Base-by-base conservation (phyloP, 2,888 invertebrate species). In the Mythimna loreyi region DNA sequence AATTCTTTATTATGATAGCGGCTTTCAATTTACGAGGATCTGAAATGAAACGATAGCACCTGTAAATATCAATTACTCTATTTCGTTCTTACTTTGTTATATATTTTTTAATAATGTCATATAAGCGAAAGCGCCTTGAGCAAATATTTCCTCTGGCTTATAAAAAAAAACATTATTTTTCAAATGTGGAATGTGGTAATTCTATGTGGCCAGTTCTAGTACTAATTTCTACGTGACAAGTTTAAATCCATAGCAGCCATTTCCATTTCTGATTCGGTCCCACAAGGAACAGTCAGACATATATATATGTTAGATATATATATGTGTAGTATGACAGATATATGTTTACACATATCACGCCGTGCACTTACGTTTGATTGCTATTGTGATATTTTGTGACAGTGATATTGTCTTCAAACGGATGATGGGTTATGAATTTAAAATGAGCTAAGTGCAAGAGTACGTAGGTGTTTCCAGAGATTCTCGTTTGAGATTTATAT, bases 1-100 rank as follows among this genome's bases (percentile, higher is more conserved):
- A 81, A 80, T 28, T 69, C 72, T 85, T 86, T 84, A 83, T 80
- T 83, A 85, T 81, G 81, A 84, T 81, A 80, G 75, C 75, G 72
- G 65, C 76, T 81, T 73, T 60, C 75, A 75, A 79, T 80, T 82
- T 86, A 84, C 70, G 82, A 82, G 80, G 78, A 74, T 71, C 77
- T 78, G 63, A 78, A 82, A 85, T 78, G 60, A 74, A 80, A 76
- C 55, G 79, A 65, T 77, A 65, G 64, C 73, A 77, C 75, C 57
- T 75, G 69, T 76, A 67, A 80, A 86, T 72, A 78, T 78, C 76
- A 85, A 82, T 78, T 78, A 78, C 73, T 78, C 49, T 68, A 68
- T 78, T 69, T 59, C 62, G 47, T 68, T 77, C 75, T 69, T 71
- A 75, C 61, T 56, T 63, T 61, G 61, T 64, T 69, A 67, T 76